A percentile compares a stretch with the other conserved stretches of the same genome.
phyloP scores from a whole-genome alignment of 37 sponge, comb jelly and placozoan genomes.

The Ephydatia muelleri region DNA sequence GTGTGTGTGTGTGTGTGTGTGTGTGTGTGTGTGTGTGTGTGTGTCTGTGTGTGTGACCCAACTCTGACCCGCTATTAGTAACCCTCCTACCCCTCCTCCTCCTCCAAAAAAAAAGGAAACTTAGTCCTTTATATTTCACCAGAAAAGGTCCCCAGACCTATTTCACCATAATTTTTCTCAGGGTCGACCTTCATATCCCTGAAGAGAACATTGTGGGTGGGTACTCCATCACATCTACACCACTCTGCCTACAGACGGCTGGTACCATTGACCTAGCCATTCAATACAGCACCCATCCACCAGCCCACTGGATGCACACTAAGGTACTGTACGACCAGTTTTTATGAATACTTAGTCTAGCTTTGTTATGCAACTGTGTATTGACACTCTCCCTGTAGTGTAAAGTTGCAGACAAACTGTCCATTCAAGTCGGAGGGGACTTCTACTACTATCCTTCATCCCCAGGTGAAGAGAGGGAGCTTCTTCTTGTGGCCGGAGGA shows the following conservation, averaged over 20 bases:
- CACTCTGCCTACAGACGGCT: constrained; percentile 31
- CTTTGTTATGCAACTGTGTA: too few relatives aligned
- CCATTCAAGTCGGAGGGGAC: constrained; percentile 77
- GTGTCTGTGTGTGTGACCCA: background rate
- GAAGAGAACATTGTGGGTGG: constrained; percentile 66
- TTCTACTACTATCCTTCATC: constrained; percentile 49
- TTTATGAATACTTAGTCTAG: too few relatives aligned
- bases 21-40: constrained; percentile 2
- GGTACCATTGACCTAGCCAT: constrained; percentile 69
- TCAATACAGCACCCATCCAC: constrained; percentile 71
- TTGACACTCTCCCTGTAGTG: constrained; percentile 32
- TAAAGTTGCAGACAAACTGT: constrained; percentile 41
- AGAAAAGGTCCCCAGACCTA: background rate
- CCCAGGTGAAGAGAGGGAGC: background rate
- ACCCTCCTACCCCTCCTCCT: background rate
- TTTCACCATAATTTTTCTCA: background rate
- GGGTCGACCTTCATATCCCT: constrained; percentile 81
- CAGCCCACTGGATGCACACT: constrained; percentile 78
- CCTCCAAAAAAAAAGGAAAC: background rate
- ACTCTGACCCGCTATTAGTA: background rate
- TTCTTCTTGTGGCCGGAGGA: constrained; percentile 82
- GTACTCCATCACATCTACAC: constrained; percentile 84
- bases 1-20: constrained; percentile 7
- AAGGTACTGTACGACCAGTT: constrained; percentile 11
- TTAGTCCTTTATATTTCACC: too few relatives aligned